Conservation (phyloP, 2,888 invertebrate species). For the Lycia hirtaria region DNA sequence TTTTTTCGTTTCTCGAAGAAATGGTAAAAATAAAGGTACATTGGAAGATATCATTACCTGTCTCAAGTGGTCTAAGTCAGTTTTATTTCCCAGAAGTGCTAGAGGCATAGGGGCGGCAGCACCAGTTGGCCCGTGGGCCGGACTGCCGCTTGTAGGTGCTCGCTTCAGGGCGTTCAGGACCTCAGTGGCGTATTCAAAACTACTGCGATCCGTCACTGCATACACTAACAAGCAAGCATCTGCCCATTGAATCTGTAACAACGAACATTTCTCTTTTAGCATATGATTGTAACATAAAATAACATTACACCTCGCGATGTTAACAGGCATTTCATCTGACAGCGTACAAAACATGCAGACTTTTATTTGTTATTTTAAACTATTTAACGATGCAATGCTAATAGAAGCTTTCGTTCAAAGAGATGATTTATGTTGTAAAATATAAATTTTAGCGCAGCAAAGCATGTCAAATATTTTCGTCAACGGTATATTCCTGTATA, state of each 20-base stretch:
- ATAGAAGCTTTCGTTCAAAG: constrained; percentile 22
- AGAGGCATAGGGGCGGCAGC: constrained; percentile 82
- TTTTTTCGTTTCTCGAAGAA: not conserved
- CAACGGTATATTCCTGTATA: constrained; percentile 42
- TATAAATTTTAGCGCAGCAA: constrained; percentile 22
- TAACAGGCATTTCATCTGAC: constrained; percentile 7
- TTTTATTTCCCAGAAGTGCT: constrained; percentile 91
- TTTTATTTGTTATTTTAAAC: constrained; percentile 25
- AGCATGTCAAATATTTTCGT: constrained; percentile 41
- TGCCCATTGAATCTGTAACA: constrained; percentile 89
- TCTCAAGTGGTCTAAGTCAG: constrained; percentile 91
- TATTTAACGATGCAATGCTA: constrained; percentile 16
- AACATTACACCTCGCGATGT: constrained; percentile 1
- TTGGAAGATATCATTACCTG: constrained; percentile 81
- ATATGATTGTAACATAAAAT: not conserved
- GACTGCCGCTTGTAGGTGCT: constrained; percentile 80
- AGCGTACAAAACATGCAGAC: constrained; percentile 22
- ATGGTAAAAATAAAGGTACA: not conserved
- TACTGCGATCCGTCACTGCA: constrained; percentile 90
- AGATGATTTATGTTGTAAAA: constrained; percentile 23
- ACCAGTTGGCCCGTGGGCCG: constrained; percentile 86
- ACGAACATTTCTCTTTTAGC: constrained; percentile 33
- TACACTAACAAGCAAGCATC: constrained; percentile 92
- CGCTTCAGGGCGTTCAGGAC: constrained; percentile 86
- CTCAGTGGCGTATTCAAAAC: constrained; percentile 89